A percentile compares a stretch with the other conserved stretches of the same genome.
These are phyloP conservation scores for Sinopyrophorus schimmeli DNA, from an alignment of 2,888 invertebrate genomes.

Conservation along the genomic window DNA sequence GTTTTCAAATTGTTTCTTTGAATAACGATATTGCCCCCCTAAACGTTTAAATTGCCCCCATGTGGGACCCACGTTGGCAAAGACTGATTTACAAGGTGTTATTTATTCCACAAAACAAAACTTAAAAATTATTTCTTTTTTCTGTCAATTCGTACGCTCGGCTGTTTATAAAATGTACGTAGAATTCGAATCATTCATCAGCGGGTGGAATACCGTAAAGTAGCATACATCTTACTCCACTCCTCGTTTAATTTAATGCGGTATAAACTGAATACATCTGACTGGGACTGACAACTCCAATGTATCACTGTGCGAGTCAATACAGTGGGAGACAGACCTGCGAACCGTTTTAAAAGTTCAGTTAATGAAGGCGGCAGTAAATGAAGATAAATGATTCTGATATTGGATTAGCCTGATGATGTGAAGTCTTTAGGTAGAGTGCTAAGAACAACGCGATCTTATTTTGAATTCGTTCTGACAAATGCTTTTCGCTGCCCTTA, in stretches of 20 bases:
- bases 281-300: constrained; percentile 52
- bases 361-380: constrained; percentile 57
- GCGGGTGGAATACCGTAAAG: constrained; percentile 43
- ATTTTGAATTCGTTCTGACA: constrained; percentile 12
- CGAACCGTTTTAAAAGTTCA: constrained; percentile 53
- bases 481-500: constrained; percentile 19
- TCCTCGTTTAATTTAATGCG: constrained; percentile 51
- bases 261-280: constrained; percentile 52
- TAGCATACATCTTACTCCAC: constrained; percentile 48
- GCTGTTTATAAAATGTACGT: constrained; percentile 8
- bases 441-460: constrained; percentile 18
- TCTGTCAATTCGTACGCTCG: too few relatives aligned
- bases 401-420: constrained; percentile 54
- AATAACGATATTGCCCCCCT: too few relatives aligned
- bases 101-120: too few relatives aligned
- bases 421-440: constrained; percentile 28
- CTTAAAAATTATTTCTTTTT: too few relatives aligned
- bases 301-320: constrained; percentile 48
- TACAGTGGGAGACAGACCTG: constrained; percentile 49
- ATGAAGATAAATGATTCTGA: constrained; percentile 58
- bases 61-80: too few relatives aligned
- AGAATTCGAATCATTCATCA: constrained; percentile 43
- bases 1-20: too few relatives aligned
- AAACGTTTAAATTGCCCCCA: too few relatives aligned
- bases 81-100: too few relatives aligned